Base-by-base conservation (phyloP, 2,888 invertebrate genomes). In the Conchocele bisecta region DNA sequence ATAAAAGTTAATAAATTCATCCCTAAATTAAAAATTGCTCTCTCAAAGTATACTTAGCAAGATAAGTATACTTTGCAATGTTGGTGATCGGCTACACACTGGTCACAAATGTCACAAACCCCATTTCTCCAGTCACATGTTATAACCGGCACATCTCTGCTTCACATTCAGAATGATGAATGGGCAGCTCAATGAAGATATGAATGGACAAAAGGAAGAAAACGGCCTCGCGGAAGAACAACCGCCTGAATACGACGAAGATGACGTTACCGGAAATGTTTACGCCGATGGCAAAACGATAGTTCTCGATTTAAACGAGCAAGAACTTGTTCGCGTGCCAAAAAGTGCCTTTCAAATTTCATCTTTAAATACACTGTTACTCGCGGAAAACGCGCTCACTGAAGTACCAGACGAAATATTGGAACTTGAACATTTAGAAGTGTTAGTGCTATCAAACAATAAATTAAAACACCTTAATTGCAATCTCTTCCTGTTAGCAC, bases 341-440 rank as follows among this genome's bases (percentile, higher is more conserved):
- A 50, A 61, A 4, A 67, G 56, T 7, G 59, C 85, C 4, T 85
- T 84, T 51, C 71, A 83, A 5, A 60, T 83, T 0, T 65, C 71
- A 13, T 72, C 83, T 2, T 63, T 89, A 11, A 81, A 82, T 28
- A 79, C 83, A 9, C 77, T 89, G 13, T 76, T 83, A 53, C 61
- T 89, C 2, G 71, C 76, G 13, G 84, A 85, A 60, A 90, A 90
- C 71, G 64, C 74, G 7, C 72, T 89, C n/a, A 78, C 71, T 11
- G 73, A 77, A 20, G 72, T 90, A 13, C 88, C 89, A 7, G 79
- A 82, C 39, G 83, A 83, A 2, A 82, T 90, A 7, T 54, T 58
- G 2, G 59, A 71, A 0, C 74, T 90, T 9, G 72, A 75, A 22
- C 77, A 84, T 48, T 57, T 88, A 20, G 84, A 87, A 72, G 79